Evolutionary conservation across 1,140 invertebrate genomes (phyloP).

Genomic region (Dufourea novaeangliae): DNA sequence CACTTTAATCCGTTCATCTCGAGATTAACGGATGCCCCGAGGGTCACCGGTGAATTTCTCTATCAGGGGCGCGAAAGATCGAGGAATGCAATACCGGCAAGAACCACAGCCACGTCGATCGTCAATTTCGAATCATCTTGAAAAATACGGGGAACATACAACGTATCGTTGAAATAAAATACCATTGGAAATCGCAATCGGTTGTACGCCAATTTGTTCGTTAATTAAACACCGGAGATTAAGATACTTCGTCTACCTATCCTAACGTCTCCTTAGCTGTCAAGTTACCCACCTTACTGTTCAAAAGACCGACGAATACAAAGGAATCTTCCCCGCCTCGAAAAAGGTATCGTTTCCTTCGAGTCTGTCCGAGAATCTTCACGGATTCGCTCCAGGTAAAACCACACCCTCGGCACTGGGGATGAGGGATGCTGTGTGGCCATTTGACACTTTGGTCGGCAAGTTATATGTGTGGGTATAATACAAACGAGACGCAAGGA

Average conservation of each 20-base stretch:
- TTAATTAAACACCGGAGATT: neutral
- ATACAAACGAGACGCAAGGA: neutral
- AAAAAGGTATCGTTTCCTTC: neutral
- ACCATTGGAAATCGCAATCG: neutral
- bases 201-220: neutral
- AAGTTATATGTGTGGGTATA: no score
- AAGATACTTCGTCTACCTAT: neutral
- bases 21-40: slow-evolving; percentile 59
- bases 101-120: slow-evolving; percentile 47
- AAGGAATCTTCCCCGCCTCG: neutral
- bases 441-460: slow-evolving; percentile 15
- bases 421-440: neutral
- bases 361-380: slow-evolving; percentile 61
- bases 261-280: no score
- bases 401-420: slow-evolving; percentile 64
- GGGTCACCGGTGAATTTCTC: slow-evolving; percentile 58
- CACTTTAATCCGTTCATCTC: slow-evolving; percentile 61
- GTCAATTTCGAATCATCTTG: slow-evolving; percentile 22
- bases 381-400: slow-evolving; percentile 72
- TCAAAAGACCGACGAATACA: no score
- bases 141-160: slow-evolving; percentile 23
- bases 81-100: slow-evolving; percentile 60
- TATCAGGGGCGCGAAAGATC: slow-evolving; percentile 53
- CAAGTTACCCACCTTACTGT: neutral
- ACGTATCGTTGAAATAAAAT: slow-evolving; percentile 32